These are phyloP conservation scores for Trichonephila clavata DNA, from an alignment of 1,140 invertebrate genomes.

Conservation along the genomic window DNA sequence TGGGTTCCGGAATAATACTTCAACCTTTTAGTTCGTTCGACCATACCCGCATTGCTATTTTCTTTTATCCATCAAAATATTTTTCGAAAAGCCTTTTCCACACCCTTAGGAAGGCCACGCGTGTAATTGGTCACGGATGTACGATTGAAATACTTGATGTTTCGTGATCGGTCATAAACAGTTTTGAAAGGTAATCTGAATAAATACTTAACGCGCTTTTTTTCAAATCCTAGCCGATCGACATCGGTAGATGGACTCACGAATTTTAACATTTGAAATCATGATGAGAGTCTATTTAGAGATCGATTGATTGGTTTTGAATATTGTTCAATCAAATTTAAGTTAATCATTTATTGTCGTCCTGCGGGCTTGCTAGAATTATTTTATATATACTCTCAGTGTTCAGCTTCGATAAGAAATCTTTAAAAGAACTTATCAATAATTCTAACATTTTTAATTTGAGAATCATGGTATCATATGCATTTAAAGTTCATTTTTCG, in stretches of 20 bases:
- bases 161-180: conserved; percentile 34
- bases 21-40: conserved; percentile 5
- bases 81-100: conserved; percentile 33
- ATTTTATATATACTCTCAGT: too few species aligned
- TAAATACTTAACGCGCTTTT: neutral
- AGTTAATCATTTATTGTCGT: neutral
- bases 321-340: neutral
- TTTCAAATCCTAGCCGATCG: neutral
- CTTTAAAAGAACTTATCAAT: too few species aligned
- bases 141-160: conserved; percentile 42
- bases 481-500: too few species aligned
- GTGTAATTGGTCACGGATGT: conserved; percentile 60
- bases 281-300: neutral
- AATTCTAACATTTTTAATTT: too few species aligned
- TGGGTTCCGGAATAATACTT: neutral
- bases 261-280: neutral
- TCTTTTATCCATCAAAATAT: conserved; percentile 51
- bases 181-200: conserved; percentile 37
- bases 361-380: too few species aligned
- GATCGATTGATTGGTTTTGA: neutral
- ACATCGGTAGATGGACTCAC: neutral
- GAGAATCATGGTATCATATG: too few species aligned
- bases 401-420: too few species aligned
- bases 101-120: neutral
- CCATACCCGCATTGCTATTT: conserved; percentile 33